Percentiles rank a stretch among this genome's conserved stretches.
Evolutionary conservation across 2,888 invertebrate genomes (phyloP).

Genomic region (Macrophya annulata): DNA sequence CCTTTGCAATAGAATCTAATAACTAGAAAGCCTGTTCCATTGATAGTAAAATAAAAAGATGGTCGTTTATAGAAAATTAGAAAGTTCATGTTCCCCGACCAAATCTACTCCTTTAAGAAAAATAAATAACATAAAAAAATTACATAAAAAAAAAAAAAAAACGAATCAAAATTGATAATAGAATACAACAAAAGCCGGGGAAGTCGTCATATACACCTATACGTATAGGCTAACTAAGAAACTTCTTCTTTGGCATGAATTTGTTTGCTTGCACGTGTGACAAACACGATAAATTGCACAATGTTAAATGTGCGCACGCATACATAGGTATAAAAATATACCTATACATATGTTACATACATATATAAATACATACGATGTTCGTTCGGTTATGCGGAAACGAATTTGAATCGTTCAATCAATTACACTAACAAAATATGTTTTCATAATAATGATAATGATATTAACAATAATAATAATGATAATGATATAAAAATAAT

Average conservation of each 20-base stretch:
- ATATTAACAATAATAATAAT: too few relatives aligned
- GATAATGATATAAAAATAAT: too few relatives aligned
- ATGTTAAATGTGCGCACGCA: not conserved
- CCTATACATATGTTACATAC: too few relatives aligned
- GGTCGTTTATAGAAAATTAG: too few relatives aligned
- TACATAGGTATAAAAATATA: not conserved
- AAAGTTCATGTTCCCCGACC: not conserved
- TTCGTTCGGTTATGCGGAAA: not conserved
- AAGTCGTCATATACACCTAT: not conserved
- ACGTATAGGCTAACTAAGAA: not conserved
- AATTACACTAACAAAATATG: not conserved
- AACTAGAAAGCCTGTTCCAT: not conserved
- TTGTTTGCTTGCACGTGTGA: constrained; percentile 5
- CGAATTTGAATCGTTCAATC: not conserved
- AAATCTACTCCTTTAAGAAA: not conserved
- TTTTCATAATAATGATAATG: not conserved
- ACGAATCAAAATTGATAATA: not conserved
- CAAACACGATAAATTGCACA: not conserved
- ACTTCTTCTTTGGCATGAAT: not conserved
- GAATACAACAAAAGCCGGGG: not conserved
- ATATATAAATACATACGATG: not conserved
- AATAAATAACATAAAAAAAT: too few relatives aligned
- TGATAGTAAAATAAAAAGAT: not conserved
- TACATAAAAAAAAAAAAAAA: too few relatives aligned
- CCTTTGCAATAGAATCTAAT: not conserved